Evolutionary conservation across 1,140 invertebrate genomes (phyloP), one percentile per base, ranked within the genome.

Genomic region (Lordiphosa collinella): DNA sequence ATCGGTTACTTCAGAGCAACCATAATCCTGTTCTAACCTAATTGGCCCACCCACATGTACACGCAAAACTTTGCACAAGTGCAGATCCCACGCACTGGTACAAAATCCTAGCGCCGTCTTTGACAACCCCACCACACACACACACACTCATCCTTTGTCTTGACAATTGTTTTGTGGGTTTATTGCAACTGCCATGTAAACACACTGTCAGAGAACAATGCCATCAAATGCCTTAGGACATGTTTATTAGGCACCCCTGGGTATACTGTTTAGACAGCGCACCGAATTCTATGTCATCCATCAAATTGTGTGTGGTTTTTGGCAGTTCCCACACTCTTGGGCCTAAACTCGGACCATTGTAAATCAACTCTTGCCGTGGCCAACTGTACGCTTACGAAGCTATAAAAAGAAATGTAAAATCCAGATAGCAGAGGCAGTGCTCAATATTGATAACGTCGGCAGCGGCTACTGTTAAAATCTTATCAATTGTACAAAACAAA

Each of bases 381-480:
- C 55, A 69, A 69, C 61, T 65, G 61, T 69, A 65, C 66, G 46
- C 40, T 31, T 56, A 18, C 16, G 46, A 18, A 32, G 37, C 64
- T 58, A 63, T 67, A 67, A 67, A 44, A 44, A 44, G 29, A 44
- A 66, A 44, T 66, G 63, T 66, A 66, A 57, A 57, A 62, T 62
- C 34, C 49, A 38, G 65, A 68, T 68, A 68, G 54, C 65, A n/a
- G 34, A 56, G 62, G 55, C 31, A 57, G 40, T 55, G 41, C 32
- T 35, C 13, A 3, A 37, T 10, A n/a, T 53, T 64, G 74, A 79
- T 79, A 79, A 79, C 59, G 43, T 32, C 18, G 35, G 46, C 62
- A 29, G 25, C 40, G 52, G 75, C 74, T 79, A 80, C 74, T 43
- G 75, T 82, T 79, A 51, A 52, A 82, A 75, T 66, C 71, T 49